Conservation (phyloP, 2,888 invertebrate species). For the Drosophila antonietae region DNA sequence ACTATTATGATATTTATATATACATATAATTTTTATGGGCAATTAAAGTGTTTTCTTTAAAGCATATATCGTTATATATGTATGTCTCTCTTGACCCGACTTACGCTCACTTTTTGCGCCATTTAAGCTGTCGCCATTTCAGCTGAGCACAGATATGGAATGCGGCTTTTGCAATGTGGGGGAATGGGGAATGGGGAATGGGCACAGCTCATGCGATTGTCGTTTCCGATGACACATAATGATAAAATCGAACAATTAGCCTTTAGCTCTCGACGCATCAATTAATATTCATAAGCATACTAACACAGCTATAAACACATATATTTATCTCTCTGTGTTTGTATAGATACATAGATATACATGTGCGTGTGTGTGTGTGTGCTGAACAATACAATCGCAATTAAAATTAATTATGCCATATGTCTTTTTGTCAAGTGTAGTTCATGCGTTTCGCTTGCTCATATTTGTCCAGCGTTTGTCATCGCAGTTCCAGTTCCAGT, state of each 20-base stretch:
- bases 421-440: constrained; percentile 59
- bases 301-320: constrained; percentile 26
- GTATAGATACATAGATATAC: background rate
- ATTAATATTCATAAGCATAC: constrained; percentile 71
- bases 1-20: background rate
- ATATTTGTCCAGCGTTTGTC: constrained; percentile 69
- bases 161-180: constrained; percentile 3
- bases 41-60: background rate
- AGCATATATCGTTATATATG: background rate
- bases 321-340: constrained; percentile 7
- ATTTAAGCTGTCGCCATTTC: background rate
- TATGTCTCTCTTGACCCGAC: background rate
- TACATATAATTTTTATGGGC: constrained; percentile 2
- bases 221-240: constrained; percentile 64
- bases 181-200: background rate
- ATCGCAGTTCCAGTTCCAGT: constrained; percentile 65
- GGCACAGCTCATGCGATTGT: constrained; percentile 12
- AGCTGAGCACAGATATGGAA: constrained; percentile 8
- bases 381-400: constrained; percentile 44
- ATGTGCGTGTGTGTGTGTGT: constrained; percentile 9
- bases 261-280: constrained; percentile 46
- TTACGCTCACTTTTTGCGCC: background rate
- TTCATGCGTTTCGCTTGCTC: constrained; percentile 30
- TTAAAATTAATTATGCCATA: constrained; percentile 73
- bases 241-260: constrained; percentile 41